Evolutionary conservation across 1,140 invertebrate genomes (phyloP), one percentile per base, ranked within the genome.

Genomic region (Zaprionus camerounensis): DNA sequence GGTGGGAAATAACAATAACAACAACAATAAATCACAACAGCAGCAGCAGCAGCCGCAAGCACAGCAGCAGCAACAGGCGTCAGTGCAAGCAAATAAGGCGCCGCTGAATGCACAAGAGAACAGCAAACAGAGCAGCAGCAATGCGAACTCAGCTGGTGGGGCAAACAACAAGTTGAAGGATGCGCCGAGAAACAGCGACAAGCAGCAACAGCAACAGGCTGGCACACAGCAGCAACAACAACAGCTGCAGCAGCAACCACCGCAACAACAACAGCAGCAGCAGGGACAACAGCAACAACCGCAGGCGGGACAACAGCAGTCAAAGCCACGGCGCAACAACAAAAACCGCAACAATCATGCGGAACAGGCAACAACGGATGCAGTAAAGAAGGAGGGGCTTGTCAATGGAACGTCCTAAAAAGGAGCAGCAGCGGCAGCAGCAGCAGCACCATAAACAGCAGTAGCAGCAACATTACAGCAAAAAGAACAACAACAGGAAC

Each of bases 371-470:
- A 36, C 63, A 63, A 78, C 76, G 69, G 86, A 91, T 71, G 74
- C 67, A 31, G 74, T 86, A 17, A 92, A 92, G 69, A 91, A 92
- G 71, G 91, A 92, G 71, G 80, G 88, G 22, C 78, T 92, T 53
- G 91, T 92, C 57, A 92, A 92, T 68, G 91, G 91, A 56, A 92
- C 91, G 67, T 92, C 91, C 79, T 92, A 92, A 87, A 67, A 55
- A 63, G 20, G 34, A 59, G 44, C 31, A 73, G 44, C 13, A 73
- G 63, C 20, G 7, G 31, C 2, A 75, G 38, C 55, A 55, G 44
- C 17, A 73, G 63, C 20, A 31, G 31, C 36, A 34, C 31, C 31
- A 69, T 28, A 12, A 56, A 34, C 36, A 74, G 62, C 31, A 72
- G 44, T 58, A 72, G 53, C 72, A 80, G 44, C 59, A 75, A 26